Evolutionary conservation across 2,797 vertebrate genomes (phyloP).

Genomic region (Malurus leucopterus): DNA sequence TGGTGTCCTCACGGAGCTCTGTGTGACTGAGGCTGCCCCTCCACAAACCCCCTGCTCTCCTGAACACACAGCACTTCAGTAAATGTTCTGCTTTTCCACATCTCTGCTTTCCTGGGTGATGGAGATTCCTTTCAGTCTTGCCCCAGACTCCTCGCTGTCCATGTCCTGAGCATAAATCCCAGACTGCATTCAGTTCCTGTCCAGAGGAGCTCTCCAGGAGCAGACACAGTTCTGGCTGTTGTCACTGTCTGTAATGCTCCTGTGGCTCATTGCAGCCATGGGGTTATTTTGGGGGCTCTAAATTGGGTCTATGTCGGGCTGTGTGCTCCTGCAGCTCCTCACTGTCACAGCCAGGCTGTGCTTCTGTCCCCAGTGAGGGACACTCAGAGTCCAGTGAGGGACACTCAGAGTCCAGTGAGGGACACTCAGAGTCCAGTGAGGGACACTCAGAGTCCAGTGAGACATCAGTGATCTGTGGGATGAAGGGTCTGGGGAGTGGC

Average conservation of each 20-base stretch:
- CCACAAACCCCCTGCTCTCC: not conserved
- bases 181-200: not conserved
- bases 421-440: too few relatives aligned
- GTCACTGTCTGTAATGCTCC: accelerated
- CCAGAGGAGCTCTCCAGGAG: not conserved
- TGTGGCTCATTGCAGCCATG: accelerated
- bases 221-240: accelerated
- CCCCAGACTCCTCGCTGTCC: accelerated
- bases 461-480: too few relatives aligned
- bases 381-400: not conserved
- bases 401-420: too few relatives aligned
- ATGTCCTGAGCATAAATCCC: not conserved
- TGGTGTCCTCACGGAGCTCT: not conserved
- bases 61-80: not conserved
- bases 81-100: not conserved
- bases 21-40: not conserved
- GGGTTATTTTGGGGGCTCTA: not conserved
- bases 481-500: too few relatives aligned
- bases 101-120: not conserved
- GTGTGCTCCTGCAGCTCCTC: not conserved
- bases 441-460: too few relatives aligned
- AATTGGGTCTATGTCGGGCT: not conserved
- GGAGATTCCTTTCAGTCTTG: not conserved
- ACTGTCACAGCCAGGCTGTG: not conserved
- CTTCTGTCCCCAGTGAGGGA: not conserved